Base-by-base conservation (phyloP, 2,888 invertebrate species). In the Seira ritae region DNA sequence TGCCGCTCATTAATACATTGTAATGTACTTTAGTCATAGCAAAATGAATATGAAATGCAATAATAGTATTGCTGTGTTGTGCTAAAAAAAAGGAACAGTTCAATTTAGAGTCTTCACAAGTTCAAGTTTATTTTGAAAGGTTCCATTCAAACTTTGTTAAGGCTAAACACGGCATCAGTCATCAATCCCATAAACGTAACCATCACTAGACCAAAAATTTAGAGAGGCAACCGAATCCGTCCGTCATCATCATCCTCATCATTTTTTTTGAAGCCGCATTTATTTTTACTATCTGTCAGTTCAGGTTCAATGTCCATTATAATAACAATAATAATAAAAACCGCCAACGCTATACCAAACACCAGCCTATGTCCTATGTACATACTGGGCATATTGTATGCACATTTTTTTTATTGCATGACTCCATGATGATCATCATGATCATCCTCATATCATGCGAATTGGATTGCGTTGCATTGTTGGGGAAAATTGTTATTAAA, bases 291-390 rank as follows among this genome's bases (percentile, higher is more conserved):
- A n/a, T 55, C 55, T 55, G 55, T 55, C 62, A 69, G 78, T 79
- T 79, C 72, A 79, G 79, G 79, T 79, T 79, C 79, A 79, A 79
- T 79, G 79, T 71, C 79, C 79, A 79, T 71, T 62, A 62, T 62
- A 62, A 62, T 62, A 62, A 62, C 62, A 62, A 62, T 62, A 19
- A 20, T 62, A 62, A 62, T 62, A 19, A 62, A 79, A 66, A 50
- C 70, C 78, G 72, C 78, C 78, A 78, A 78, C 78, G 78, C 78
- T 78, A 24, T 68, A 67, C 23, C 31, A 4, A 31, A 31, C 31
- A 31, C 8, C 31, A 31, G 8, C 31, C 31, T 31, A 31, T 2
- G 31, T 31, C 8, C 8, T 31, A 10, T 65, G 37, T 1, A 42
- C 55, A 24, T 50, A 65, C 62, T 31, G 8, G 31, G 50, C 12